Percentiles rank a stretch among this genome's conserved stretches.
These are phyloP conservation scores for Sinella curviseta DNA, from an alignment of 1,140 invertebrate species.

Conservation along the genomic window DNA sequence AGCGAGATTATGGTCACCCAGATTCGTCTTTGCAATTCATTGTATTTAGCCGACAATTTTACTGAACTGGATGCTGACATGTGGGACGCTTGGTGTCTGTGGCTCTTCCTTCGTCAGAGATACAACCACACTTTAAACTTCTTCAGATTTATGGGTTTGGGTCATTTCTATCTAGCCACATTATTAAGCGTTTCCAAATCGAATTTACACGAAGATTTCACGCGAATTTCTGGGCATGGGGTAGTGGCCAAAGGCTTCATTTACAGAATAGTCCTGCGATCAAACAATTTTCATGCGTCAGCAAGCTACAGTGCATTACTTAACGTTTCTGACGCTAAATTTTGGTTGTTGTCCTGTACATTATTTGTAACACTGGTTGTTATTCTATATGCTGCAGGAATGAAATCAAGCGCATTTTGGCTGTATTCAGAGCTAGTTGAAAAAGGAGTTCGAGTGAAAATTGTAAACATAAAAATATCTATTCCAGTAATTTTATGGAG, in stretches of 20 bases:
- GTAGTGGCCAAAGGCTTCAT: not conserved
- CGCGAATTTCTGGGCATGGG: not conserved
- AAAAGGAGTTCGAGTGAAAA: not conserved
- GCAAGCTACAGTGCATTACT: not conserved
- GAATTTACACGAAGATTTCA: not conserved
- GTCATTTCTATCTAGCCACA: not conserved
- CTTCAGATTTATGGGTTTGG: not conserved
- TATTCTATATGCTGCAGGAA: not conserved
- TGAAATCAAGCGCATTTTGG: not conserved
- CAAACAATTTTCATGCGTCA: not conserved
- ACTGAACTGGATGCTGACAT: not conserved
- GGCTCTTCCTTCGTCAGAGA: not conserved
- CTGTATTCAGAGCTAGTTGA: not conserved
- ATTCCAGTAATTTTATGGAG: not conserved
- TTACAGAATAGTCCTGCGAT: not conserved
- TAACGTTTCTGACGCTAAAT: not conserved
- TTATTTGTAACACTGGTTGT: not conserved
- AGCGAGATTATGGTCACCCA: not conserved
- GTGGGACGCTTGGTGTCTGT: not conserved
- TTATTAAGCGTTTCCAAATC: not conserved
- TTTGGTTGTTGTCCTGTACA: not conserved
- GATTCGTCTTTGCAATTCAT: not conserved
- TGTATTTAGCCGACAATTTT: not conserved
- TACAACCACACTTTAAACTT: not conserved
- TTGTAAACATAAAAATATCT: not conserved